Percentiles rank a stretch among this genome's conserved stretches.
Evolutionary conservation across 1,140 invertebrate species (phyloP).

Genomic region (Aphis gossypii): DNA sequence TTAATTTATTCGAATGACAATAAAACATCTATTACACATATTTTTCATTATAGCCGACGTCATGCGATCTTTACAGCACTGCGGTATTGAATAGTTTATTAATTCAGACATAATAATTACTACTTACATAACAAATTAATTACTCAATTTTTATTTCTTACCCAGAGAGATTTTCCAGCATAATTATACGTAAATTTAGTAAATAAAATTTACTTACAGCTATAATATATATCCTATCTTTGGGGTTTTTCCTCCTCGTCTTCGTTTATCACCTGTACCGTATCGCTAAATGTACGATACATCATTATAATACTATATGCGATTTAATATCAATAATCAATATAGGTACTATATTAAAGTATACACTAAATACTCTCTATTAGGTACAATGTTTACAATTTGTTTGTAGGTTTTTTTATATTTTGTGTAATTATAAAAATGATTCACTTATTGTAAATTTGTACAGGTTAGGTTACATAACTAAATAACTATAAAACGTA

Average conservation of each 20-base stretch:
- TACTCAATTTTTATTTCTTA: not conserved
- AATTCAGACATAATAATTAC: not conserved
- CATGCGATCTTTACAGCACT: not conserved
- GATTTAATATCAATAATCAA: not conserved
- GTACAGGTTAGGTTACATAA: not conserved
- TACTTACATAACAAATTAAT: not conserved
- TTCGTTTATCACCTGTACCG: not conserved
- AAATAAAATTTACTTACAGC: not conserved
- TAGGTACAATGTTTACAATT: not conserved
- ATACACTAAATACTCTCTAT: too few relatives aligned
- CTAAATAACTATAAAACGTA: not conserved
- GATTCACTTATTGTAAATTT: not conserved
- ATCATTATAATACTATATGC: conserved; percentile 1
- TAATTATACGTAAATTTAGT: not conserved
- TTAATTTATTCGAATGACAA: not conserved
- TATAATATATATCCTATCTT: not conserved
- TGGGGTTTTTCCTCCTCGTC: not conserved
- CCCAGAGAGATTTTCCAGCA: not conserved
- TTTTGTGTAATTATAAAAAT: not conserved
- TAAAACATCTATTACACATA: not conserved
- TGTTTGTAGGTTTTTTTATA: not conserved
- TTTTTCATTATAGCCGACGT: not conserved
- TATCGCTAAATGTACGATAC: not conserved
- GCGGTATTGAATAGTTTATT: not conserved
- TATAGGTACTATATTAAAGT: too few relatives aligned